phyloP scores from a whole-genome alignment of 2,113 vertebrate genomes.

The Sakesphorus luctuosus region DNA sequence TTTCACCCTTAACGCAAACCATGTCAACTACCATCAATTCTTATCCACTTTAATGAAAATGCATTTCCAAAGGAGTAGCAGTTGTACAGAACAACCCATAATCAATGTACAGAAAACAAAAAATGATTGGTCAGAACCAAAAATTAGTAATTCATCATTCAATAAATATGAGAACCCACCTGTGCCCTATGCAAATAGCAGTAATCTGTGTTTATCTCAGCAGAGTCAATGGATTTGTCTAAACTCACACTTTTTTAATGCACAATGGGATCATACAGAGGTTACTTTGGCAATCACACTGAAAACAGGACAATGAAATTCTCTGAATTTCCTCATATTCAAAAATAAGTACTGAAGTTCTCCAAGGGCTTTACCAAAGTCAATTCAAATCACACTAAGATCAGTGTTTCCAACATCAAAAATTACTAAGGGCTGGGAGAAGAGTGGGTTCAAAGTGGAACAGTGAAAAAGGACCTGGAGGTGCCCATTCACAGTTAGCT shows the following conservation, averaged over 20 bases:
- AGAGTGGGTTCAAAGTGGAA: neutral
- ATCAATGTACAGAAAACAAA: neutral
- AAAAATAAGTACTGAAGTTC: neutral
- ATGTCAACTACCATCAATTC: neutral
- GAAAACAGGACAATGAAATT: neutral
- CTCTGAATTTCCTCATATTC: neutral
- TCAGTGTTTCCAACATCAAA: neutral
- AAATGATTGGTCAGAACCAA: neutral
- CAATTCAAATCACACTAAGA: neutral
- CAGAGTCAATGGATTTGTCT: neutral
- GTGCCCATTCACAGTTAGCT: too few relatives aligned
- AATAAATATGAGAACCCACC: neutral
- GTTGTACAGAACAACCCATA: neutral
- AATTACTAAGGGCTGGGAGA: neutral
- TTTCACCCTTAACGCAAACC: neutral
- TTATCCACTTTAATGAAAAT: neutral
- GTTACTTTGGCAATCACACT: neutral
- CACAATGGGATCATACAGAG: neutral
- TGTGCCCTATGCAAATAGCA: neutral
- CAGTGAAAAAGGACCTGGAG: neutral
- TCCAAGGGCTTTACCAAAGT: neutral
- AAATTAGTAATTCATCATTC: conserved; percentile 3
- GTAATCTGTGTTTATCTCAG: neutral
- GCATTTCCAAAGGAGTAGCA: neutral
- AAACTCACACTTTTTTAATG: neutral